Conservation (phyloP, 2,113 vertebrate species). For the Callocephalon fimbriatum region DNA sequence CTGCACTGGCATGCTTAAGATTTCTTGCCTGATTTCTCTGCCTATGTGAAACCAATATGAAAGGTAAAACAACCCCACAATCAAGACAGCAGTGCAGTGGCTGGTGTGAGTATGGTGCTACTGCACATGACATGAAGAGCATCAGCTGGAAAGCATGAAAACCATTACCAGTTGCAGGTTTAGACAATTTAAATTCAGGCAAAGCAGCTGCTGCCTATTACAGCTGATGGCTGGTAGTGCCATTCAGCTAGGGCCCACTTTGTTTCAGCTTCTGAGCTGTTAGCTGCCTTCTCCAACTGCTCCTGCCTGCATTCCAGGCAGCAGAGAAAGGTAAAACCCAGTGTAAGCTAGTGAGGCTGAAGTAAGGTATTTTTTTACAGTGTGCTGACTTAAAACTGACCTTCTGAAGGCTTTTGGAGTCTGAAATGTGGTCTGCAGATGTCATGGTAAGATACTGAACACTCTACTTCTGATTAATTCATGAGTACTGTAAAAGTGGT, state of each 20-base stretch:
- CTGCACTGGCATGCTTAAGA: background rate
- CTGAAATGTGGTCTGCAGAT: background rate
- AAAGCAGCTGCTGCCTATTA: background rate
- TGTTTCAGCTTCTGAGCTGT: background rate
- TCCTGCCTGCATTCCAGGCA: accelerated
- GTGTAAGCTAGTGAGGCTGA: background rate
- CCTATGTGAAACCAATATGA: background rate
- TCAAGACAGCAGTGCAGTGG: background rate
- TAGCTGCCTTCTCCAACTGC: background rate
- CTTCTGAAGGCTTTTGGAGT: background rate
- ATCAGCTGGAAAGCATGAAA: background rate
- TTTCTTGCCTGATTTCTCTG: background rate
- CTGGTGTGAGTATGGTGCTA: accelerated
- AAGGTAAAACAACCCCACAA: background rate
- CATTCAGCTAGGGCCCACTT: background rate
- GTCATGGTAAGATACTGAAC: background rate
- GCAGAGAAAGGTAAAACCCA: background rate
- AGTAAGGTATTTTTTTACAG: background rate
- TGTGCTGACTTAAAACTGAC: background rate
- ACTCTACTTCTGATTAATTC: background rate
- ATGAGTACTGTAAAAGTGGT: background rate
- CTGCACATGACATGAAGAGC: too few relatives aligned
- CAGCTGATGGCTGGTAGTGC: too few relatives aligned
- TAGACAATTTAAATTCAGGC: background rate
- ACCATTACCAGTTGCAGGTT: background rate